A percentile compares a stretch with the other conserved stretches of the same genome.
Evolutionary conservation across 37 sponge, comb jelly and placozoan genomes (phyloP).

Genomic region (Eunapius fragilis): DNA sequence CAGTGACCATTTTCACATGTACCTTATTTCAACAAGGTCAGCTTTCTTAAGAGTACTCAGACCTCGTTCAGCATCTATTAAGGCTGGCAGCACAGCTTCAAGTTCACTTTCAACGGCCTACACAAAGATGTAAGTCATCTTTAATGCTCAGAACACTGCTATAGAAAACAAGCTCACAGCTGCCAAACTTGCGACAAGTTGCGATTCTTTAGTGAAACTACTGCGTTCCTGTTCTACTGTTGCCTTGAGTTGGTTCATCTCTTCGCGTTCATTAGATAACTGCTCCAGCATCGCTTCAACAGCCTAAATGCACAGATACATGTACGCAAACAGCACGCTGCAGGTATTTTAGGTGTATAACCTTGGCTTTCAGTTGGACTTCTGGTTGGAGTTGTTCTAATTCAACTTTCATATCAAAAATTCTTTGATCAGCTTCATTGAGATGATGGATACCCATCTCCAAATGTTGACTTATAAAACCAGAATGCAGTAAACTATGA

Average conservation of each 20-base stretch:
- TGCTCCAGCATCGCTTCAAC: conserved; percentile 15
- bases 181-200: conserved; percentile 19
- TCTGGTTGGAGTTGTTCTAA: conserved; percentile 28
- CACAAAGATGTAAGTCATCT: neutral
- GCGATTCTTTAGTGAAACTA: conserved; percentile 26
- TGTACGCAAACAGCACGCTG: neutral
- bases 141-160: neutral
- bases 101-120: conserved; percentile 63
- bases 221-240: conserved; percentile 14
- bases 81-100: conserved; percentile 54
- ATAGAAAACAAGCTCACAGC: conserved; percentile 2
- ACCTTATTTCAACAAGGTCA: conserved; percentile 74
- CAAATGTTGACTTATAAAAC: conserved; percentile 15
- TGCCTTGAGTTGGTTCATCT: conserved; percentile 14
- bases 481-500: neutral
- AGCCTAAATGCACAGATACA: conserved; percentile 2
- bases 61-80: conserved; percentile 51
- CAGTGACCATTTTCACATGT: neutral
- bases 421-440: conserved; percentile 10
- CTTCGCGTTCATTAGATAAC: conserved; percentile 15
- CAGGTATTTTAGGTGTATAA: neutral
- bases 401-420: conserved; percentile 26
- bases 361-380: conserved; percentile 20
- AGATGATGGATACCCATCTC: conserved; percentile 23
- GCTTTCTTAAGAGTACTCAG: conserved; percentile 58